These are phyloP conservation scores for Lasioglossum leucozonium DNA, from an alignment of 2,888 invertebrate species.

Conservation along the genomic window DNA sequence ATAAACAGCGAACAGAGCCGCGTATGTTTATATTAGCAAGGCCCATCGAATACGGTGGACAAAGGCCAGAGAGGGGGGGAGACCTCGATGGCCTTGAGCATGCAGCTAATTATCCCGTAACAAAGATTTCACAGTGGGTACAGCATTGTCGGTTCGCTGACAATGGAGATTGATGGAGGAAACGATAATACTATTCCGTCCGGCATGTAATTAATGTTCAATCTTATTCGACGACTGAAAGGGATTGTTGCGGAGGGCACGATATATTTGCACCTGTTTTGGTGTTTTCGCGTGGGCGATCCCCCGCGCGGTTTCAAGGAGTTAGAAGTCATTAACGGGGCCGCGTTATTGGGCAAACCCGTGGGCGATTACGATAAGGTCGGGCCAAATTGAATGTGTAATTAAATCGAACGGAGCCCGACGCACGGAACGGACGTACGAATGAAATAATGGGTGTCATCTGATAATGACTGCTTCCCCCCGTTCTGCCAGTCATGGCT, in stretches of 20 bases:
- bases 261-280: constrained; percentile 34
- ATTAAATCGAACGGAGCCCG: constrained; percentile 75
- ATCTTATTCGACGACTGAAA: constrained; percentile 19
- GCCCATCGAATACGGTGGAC: neutral
- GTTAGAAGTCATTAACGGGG: constrained; percentile 61
- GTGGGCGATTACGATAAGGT: constrained; percentile 67
- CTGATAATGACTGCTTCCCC: constrained; percentile 75
- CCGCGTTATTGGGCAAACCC: constrained; percentile 58
- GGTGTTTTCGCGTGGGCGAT: constrained; percentile 32
- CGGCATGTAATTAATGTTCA: constrained; percentile 53
- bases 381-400: constrained; percentile 77
- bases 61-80: neutral
- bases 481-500: constrained; percentile 77
- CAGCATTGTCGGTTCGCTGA: neutral
- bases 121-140: constrained; percentile 17
- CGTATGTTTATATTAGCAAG: neutral
- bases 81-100: neutral
- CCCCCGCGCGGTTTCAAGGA: constrained; percentile 45
- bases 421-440: constrained; percentile 65
- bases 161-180: constrained; percentile 24
- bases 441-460: constrained; percentile 79
- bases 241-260: constrained; percentile 46
- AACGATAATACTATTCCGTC: constrained; percentile 29
- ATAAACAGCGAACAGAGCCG: neutral
- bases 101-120: constrained; percentile 9